Evolutionary conservation across 2,888 invertebrate genomes (phyloP).

Genomic region (Chydorus sphaericus): DNA sequence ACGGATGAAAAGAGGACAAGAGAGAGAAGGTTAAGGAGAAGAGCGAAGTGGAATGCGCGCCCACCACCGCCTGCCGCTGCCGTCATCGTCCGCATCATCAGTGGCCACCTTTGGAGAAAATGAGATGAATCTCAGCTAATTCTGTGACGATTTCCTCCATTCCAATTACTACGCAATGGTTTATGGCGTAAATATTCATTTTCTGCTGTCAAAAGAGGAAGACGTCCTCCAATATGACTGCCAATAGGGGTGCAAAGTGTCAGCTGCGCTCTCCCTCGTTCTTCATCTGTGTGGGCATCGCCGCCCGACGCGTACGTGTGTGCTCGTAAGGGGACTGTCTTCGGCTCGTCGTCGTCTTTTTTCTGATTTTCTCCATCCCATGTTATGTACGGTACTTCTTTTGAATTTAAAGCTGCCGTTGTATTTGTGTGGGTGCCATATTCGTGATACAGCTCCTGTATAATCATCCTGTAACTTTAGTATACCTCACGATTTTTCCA

Average conservation of each 20-base stretch:
- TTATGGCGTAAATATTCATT: background rate
- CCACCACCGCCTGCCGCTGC: no score
- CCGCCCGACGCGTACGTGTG: background rate
- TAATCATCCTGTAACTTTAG: no score
- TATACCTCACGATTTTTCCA: no score
- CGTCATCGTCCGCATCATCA: background rate
- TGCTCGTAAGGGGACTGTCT: no score
- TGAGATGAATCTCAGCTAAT: background rate
- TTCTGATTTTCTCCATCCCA: background rate
- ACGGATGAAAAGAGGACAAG: background rate
- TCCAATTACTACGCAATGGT: background rate
- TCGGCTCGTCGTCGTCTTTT: background rate
- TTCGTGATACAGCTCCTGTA: no score
- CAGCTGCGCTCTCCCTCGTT: background rate
- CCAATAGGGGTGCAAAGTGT: background rate
- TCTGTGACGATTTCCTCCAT: background rate
- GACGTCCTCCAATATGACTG: background rate
- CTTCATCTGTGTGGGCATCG: background rate
- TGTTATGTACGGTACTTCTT: background rate
- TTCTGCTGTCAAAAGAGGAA: no score
- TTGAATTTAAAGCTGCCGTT: no score
- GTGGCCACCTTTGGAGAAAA: conserved; percentile 7
- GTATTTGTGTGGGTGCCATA: no score
- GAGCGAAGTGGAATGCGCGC: background rate
- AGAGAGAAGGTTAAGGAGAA: background rate